Base-by-base conservation (phyloP, 1,140 invertebrate species). In the Ceratina australensis region DNA sequence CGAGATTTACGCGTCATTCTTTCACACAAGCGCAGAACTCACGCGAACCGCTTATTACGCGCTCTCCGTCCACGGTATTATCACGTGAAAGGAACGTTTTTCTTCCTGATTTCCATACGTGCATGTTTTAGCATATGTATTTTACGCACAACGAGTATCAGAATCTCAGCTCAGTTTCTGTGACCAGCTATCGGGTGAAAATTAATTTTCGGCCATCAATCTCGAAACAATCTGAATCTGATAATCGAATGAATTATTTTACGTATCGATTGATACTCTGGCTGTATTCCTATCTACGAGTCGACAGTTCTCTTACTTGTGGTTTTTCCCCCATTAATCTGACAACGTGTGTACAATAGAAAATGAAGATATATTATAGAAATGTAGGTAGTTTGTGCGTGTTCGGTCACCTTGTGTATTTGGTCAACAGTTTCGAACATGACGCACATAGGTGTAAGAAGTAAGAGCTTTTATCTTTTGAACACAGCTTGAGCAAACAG, bases 31-130 rank as follows among this genome's bases (percentile, higher is more conserved):
- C 54, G 50, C 56, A 54, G 28, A n/a, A 60, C 28, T 47, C 18
- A n/a, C 1, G 33, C 26, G 64, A 24, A 22, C 26, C 28, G 50
- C 24, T 73, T 75, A 78, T 84, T 80, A 80, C 60, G 59, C 47
- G 67, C 56, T 56, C 28, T 33, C 28, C 54, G 68, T 66, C 60
- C 83, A 84, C 81, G 83, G 77, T 52, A 33, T 16, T 12, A 26
- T 74, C 83, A 83, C 81, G 78, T 84, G 83, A 80, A 83, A 73
- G 52, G 15, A 64, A 42, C 72, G 72, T 78, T 83, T 84, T 83
- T 56, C 65, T 74, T 77, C 49, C 78, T 67, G 65, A 80, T 84
- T 84, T 83, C 60, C 69, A 83, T 77, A 69, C 42, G 49, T 28
- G 81, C 81, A 65, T 69, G 24, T 24, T 69, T 60, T 61, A 64